A percentile compares a stretch with the other conserved stretches of the same genome.
Conservation (phyloP, 2,113 vertebrate genomes). For the Murina feae region DNA sequence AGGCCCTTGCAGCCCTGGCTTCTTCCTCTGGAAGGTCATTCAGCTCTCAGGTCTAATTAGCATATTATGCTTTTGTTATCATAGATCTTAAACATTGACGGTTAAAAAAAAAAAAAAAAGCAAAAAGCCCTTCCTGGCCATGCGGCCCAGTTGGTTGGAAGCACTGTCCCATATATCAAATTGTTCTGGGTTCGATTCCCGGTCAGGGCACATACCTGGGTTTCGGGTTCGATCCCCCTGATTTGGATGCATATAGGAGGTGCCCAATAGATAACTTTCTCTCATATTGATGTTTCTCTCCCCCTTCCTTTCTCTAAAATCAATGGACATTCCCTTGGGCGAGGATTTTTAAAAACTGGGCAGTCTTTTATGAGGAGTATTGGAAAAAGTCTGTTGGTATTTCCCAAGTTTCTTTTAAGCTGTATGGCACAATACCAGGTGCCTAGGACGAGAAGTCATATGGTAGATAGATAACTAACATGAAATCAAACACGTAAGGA, state of each 20-base stretch:
- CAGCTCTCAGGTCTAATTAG: too few relatives aligned
- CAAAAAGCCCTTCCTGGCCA: background rate
- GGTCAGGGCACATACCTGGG: background rate
- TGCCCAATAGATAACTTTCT: background rate
- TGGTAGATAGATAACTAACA: background rate
- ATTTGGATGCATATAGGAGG: background rate
- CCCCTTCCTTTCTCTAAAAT: background rate
- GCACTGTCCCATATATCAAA: background rate
- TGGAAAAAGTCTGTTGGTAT: background rate
- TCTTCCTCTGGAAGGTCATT: too few relatives aligned
- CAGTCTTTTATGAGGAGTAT: background rate
- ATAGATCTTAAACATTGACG: background rate
- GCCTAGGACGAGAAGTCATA: background rate
- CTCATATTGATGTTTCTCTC: background rate
- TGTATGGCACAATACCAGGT: background rate
- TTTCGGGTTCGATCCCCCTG: background rate
- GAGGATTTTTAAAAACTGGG: background rate
- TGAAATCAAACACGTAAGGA: background rate
- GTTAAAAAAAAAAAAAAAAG: background rate
- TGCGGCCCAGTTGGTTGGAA: background rate
- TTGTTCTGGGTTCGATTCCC: background rate
- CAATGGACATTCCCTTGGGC: background rate
- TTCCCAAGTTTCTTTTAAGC: background rate
- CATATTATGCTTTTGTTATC: too few relatives aligned
- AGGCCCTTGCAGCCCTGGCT: too few relatives aligned